These are phyloP conservation scores for Ips typographus DNA, from an alignment of 1,140 invertebrate species.

Conservation along the genomic window DNA sequence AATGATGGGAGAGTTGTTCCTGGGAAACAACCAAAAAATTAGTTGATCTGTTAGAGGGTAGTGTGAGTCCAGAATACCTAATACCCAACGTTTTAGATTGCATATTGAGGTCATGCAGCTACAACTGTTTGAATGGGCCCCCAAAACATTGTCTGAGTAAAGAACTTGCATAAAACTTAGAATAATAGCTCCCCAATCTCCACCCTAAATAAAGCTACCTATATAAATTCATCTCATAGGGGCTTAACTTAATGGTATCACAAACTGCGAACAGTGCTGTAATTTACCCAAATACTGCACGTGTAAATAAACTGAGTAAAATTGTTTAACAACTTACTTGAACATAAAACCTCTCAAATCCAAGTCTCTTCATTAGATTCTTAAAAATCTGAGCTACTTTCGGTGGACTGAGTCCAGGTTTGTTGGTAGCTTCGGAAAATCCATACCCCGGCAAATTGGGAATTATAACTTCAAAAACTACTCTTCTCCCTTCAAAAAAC, in stretches of 20 bases:
- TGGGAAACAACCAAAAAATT: background rate
- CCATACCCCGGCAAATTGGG: constrained; percentile 73
- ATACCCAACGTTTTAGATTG: constrained; percentile 54
- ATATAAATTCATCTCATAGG: too few species aligned
- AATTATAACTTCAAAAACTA: constrained; percentile 77
- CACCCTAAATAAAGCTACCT: constrained; percentile 55
- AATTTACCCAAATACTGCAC: too few species aligned
- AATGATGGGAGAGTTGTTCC: constrained; percentile 58
- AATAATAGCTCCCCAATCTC: constrained; percentile 78
- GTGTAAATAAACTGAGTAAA: too few species aligned
- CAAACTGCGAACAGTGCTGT: too few species aligned
- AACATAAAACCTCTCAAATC: constrained; percentile 73
- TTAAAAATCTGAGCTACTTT: constrained; percentile 75
- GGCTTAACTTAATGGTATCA: too few species aligned
- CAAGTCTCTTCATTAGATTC: constrained; percentile 82
- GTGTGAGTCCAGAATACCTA: constrained; percentile 41
- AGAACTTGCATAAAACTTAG: constrained; percentile 62
- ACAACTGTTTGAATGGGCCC: constrained; percentile 70
- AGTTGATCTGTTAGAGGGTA: too few species aligned
- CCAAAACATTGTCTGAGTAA: constrained; percentile 71
- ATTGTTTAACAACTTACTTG: constrained; percentile 45
- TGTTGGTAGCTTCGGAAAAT: constrained; percentile 71
- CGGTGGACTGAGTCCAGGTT: constrained; percentile 62
- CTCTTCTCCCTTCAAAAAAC: constrained; percentile 40
- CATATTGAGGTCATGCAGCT: constrained; percentile 47